phyloP scores from a whole-genome alignment of 2,888 invertebrate genomes.

The Agapostemon virescens region DNA sequence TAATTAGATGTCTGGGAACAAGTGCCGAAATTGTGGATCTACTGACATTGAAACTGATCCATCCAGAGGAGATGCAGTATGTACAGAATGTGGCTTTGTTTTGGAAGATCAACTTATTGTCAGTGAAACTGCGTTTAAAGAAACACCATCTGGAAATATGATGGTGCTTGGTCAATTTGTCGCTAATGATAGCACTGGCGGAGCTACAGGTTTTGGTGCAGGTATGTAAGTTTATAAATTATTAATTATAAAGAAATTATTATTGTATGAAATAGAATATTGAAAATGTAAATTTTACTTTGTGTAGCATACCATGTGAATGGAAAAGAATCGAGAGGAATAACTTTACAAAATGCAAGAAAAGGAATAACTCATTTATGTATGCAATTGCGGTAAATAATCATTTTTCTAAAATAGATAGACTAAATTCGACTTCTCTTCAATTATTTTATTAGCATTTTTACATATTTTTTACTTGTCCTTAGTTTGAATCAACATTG shows the following conservation, averaged over 20 bases:
- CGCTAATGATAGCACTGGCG: slow-evolving; percentile 92
- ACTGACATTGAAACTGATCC: slow-evolving; percentile 97
- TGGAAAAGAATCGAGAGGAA: slow-evolving; percentile 94
- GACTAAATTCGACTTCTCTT: background rate
- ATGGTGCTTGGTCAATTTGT: slow-evolving; percentile 97
- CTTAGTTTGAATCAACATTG: slow-evolving; percentile 91
- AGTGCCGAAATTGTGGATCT: slow-evolving; percentile 93
- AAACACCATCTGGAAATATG: slow-evolving; percentile 92
- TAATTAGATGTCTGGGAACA: slow-evolving; percentile 84
- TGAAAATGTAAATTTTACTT: slow-evolving; percentile 17
- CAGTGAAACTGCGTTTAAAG: slow-evolving; percentile 97
- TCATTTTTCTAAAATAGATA: background rate
- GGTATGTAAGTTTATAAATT: slow-evolving; percentile 81
- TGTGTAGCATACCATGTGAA: slow-evolving; percentile 88
- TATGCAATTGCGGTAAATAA: slow-evolving; percentile 86
- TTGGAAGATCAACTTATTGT: slow-evolving; percentile 98
- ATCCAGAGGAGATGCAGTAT: slow-evolving; percentile 96
- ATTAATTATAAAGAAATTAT: slow-evolving; percentile 1
- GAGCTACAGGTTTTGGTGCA: slow-evolving; percentile 90
- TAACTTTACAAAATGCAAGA: slow-evolving; percentile 93
- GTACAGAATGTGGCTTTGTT: slow-evolving; percentile 97
- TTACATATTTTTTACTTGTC: slow-evolving; percentile 27
- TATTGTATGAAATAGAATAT: background rate
- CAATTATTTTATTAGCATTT: background rate
- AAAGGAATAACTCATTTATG: slow-evolving; percentile 92